Percentiles rank a stretch among this genome's conserved stretches.
phyloP scores from a whole-genome alignment of 2,888 invertebrate species.

The Caenorhabditis imperialis region DNA sequence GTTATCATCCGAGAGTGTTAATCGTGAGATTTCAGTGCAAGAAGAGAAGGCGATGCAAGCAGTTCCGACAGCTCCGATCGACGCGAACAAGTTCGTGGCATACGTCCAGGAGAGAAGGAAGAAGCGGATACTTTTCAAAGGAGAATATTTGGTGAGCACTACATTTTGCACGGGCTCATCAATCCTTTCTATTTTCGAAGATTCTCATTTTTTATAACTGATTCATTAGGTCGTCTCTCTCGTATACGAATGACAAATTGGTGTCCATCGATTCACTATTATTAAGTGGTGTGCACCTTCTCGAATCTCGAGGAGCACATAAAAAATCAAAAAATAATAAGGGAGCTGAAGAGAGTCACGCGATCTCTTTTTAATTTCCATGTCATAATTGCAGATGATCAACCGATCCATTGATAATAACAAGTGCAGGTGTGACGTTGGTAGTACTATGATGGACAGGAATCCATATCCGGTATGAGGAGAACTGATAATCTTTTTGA shows the following conservation, averaged over 20 bases:
- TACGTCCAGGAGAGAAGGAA: constrained; percentile 78
- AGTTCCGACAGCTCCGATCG: constrained; percentile 77
- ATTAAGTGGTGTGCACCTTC: too few relatives aligned
- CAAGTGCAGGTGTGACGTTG: constrained; percentile 73
- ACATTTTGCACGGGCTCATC: not conserved
- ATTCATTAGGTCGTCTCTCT: too few relatives aligned
- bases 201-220: too few relatives aligned
- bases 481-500: not conserved
- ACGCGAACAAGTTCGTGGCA: constrained; percentile 76
- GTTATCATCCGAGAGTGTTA: too few relatives aligned
- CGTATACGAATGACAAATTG: too few relatives aligned
- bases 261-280: too few relatives aligned
- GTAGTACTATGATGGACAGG: constrained; percentile 72
- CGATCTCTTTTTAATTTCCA: not conserved
- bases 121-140: constrained; percentile 78
- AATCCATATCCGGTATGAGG: constrained; percentile 74
- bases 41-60: constrained; percentile 78
- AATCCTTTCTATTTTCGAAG: not conserved
- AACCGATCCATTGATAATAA: constrained; percentile 75
- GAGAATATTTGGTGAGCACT: constrained; percentile 76
- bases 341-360: too few relatives aligned
- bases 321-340: too few relatives aligned
- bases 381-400: constrained; percentile 74
- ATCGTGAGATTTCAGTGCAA: constrained; percentile 75
- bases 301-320: too few relatives aligned